Percentiles rank a stretch among this genome's conserved stretches.
Conservation (phyloP, 1,140 invertebrate species). For the Brachionus sp. region DNA sequence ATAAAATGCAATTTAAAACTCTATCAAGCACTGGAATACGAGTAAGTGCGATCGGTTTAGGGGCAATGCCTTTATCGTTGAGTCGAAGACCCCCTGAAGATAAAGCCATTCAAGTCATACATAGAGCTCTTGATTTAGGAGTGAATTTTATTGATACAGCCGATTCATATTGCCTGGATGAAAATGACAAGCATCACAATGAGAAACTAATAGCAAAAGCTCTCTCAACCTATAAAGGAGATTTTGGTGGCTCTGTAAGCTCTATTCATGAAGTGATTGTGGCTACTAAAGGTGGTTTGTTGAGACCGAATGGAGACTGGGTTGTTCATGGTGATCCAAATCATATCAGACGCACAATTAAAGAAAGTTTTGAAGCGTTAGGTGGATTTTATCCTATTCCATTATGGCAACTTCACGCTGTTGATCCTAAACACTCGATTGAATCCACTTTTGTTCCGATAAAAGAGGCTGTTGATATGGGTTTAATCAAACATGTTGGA, state of each 20-base stretch:
- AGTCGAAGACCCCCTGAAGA: background rate
- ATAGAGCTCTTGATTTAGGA: constrained; percentile 13
- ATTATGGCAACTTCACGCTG: constrained; percentile 23
- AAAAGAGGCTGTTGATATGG: constrained; percentile 8
- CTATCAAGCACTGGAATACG: background rate
- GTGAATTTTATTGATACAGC: constrained; percentile 38
- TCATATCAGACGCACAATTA: constrained; percentile 10
- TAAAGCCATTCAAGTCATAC: constrained; percentile 15
- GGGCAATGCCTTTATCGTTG: constrained; percentile 20
- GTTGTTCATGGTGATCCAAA: background rate
- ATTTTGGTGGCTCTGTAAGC: background rate
- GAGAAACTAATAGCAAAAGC: constrained; percentile 29
- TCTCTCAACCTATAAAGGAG: background rate
- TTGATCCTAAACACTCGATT: constrained; percentile 27
- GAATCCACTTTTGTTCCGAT: constrained; percentile 8
- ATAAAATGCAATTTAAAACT: background rate
- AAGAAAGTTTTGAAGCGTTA: constrained; percentile 14
- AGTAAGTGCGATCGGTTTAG: background rate
- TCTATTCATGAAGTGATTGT: background rate
- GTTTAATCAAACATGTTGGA: constrained; percentile 20
- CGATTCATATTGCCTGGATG: constrained; percentile 27
- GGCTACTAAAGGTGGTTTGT: constrained; percentile 31
- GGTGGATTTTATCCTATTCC: constrained; percentile 31
- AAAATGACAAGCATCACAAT: constrained; percentile 37
- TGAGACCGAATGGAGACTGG: constrained; percentile 20